These are phyloP conservation scores for Cochlearius cochlearius DNA, from an alignment of 2,113 vertebrate genomes.

Conservation along the genomic window DNA sequence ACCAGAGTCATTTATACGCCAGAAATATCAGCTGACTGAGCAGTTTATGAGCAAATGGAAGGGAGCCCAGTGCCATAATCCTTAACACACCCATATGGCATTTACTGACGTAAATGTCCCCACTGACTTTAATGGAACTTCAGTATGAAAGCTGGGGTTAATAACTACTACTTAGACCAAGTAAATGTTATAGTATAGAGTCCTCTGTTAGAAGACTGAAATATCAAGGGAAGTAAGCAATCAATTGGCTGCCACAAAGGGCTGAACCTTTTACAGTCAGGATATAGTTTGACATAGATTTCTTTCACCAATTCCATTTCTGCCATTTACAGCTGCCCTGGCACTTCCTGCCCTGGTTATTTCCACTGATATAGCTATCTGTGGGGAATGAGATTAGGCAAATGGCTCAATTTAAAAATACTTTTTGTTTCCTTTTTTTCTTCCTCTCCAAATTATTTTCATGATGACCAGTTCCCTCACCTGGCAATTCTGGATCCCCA, in stretches of 20 bases:
- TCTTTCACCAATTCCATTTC: not conserved
- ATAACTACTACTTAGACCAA: not conserved
- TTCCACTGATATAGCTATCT: not conserved
- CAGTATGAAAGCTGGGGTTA: not conserved
- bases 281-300: not conserved
- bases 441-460: not conserved
- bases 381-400: not conserved
- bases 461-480: not conserved
- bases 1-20: not conserved
- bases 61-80: not conserved
- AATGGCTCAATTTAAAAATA: not conserved
- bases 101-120: not conserved
- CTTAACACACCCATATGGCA: not conserved
- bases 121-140: not conserved
- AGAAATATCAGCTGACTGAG: not conserved
- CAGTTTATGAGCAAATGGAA: not conserved
- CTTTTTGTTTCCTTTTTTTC: not conserved
- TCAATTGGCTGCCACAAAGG: not conserved
- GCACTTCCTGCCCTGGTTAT: not conserved
- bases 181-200: not conserved
- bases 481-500: not conserved
- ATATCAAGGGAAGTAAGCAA: not conserved
- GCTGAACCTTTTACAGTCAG: not conserved
- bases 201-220: not conserved
- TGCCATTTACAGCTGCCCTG: not conserved